Evolutionary conservation across 2,113 vertebrate genomes (phyloP), one percentile per base, ranked within the genome.

Genomic region (Phalacrocorax aristotelis): DNA sequence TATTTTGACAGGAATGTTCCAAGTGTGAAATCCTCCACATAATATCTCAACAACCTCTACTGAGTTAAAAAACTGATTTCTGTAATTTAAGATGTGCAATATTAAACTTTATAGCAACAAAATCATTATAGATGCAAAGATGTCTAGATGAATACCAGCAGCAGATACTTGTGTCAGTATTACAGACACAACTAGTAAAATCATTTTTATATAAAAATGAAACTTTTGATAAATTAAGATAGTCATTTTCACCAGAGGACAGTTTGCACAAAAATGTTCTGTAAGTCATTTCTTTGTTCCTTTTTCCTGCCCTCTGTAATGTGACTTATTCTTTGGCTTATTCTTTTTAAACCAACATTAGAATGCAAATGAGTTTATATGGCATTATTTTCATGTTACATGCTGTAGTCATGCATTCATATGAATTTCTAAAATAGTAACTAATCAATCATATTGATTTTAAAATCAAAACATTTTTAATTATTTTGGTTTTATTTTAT

Each of bases 1-100:
- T 96, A 97, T 96, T 97, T 96, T 96, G 92, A 97, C 95, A 97
- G 81, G 79, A 95, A 90, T 71, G 87, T 79, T 95, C 93, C 91
- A 96, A 97, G 96, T 97, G 96, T 96, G 94, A 97, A 97, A 95
- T 91, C 91, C 95, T 94, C 87, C 81, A 96, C 91, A 91, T 70
- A 95, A 83, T 93, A 94, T 58, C 91, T 96, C 91, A 92, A 84
- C 77, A 68, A 87, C 57, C 65, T 93, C 81, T 87, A 62, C 74
- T 55, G 52, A 81, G 72, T 82, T 92, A 54, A 87, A 94, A 82
- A 69, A 18, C 13, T 82, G 61, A 89, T 70, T 93, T 82, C 81
- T 82, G 54, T 75, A 90, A 90, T 87, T 90, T 90, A 79, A 85
- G 77, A 65, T 36, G 40, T 87, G 82, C 64, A 82, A 85, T 48